These are phyloP conservation scores for Leiothrix lutea DNA, from an alignment of 2,113 vertebrate genomes.

Conservation along the genomic window DNA sequence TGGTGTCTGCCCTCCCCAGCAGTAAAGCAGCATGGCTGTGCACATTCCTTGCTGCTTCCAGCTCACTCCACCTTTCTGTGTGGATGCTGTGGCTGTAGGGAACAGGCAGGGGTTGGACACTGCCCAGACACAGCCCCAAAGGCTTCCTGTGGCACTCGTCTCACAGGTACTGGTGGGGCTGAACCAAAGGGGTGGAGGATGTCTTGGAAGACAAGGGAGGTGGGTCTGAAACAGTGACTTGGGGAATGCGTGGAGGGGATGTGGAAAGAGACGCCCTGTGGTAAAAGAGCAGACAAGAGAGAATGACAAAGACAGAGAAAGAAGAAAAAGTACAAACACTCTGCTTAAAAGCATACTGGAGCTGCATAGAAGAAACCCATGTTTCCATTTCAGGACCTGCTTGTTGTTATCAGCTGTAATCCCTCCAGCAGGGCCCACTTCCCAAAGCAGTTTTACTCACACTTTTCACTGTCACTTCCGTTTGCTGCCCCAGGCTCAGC, in stretches of 20 bases:
- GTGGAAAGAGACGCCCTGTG: background rate
- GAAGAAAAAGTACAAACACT: background rate
- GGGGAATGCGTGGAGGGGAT: fast-evolving
- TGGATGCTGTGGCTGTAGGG: background rate
- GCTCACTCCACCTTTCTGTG: background rate
- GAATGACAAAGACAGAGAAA: background rate
- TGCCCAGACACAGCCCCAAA: background rate
- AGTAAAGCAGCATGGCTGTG: background rate
- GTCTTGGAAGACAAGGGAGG: background rate
- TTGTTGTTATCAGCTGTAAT: background rate
- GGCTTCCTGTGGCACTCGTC: background rate
- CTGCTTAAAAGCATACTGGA: background rate
- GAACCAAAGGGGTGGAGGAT: background rate
- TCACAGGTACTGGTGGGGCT: background rate
- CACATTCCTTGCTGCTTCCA: background rate
- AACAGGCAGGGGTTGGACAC: background rate
- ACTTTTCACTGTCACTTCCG: background rate
- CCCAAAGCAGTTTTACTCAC: background rate
- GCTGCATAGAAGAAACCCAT: background rate
- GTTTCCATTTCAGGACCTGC: background rate
- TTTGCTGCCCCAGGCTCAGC: background rate
- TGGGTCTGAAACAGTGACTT: background rate
- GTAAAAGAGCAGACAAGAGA: background rate
- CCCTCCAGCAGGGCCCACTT: background rate
- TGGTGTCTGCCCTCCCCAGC: background rate